Evolutionary conservation across 2,113 vertebrate genomes (phyloP).

Genomic region (Chaetura pelagica): DNA sequence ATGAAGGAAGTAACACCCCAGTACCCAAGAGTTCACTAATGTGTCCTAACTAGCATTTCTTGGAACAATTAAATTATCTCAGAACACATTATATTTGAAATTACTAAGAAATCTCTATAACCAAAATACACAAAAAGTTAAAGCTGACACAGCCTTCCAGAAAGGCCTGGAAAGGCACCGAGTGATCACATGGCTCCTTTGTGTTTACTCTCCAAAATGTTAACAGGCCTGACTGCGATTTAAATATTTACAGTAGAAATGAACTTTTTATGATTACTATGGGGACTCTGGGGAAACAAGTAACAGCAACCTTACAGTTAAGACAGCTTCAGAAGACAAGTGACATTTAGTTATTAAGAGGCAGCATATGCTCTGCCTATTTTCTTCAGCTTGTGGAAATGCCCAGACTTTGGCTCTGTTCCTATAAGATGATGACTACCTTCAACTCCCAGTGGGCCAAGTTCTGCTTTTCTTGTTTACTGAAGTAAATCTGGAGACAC

Average conservation of each 20-base stretch:
- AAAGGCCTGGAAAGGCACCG: accelerated
- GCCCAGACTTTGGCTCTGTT: neutral
- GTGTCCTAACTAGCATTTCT: neutral
- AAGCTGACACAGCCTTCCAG: neutral
- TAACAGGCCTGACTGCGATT: conserved; percentile 29
- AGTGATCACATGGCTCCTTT: neutral
- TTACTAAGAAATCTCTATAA: neutral
- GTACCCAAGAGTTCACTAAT: neutral
- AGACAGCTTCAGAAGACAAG: conserved; percentile 19
- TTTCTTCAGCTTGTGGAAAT: neutral
- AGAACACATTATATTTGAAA: neutral
- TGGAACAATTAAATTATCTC: neutral
- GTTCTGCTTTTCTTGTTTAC: neutral
- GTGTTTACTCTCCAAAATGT: conserved; percentile 21
- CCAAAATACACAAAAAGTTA: neutral
- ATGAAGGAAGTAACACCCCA: neutral
- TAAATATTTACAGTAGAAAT: conserved; percentile 64
- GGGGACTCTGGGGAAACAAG: conserved; percentile 4
- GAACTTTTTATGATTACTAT: conserved; percentile 31
- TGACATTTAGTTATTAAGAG: conserved; percentile 29
- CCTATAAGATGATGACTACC: neutral
- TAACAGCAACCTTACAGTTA: neutral
- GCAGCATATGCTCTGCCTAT: neutral
- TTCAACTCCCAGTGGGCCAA: neutral
- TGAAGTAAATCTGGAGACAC: neutral